Conservation (phyloP, 1,140 invertebrate genomes). For the Branchinecta lynchi region DNA sequence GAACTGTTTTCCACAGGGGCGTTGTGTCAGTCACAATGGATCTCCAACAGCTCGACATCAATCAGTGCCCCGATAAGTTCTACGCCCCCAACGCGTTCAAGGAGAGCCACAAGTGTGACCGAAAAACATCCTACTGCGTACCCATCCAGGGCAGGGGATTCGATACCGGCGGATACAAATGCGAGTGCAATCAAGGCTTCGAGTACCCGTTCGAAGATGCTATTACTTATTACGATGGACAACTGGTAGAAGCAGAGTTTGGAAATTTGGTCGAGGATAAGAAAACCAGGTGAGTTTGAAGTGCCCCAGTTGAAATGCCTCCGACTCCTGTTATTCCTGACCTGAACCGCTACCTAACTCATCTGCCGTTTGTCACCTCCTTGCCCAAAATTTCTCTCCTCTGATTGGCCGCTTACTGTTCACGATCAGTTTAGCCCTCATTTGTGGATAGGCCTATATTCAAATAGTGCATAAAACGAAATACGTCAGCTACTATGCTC, state of each 20-base stretch:
- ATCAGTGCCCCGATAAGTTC: conserved; percentile 81
- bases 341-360: no score
- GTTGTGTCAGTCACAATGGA: conserved; percentile 85
- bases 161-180: conserved; percentile 90
- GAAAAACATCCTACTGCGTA: conserved; percentile 78
- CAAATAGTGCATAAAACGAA: no score
- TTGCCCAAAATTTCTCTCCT: no score
- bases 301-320: no score
- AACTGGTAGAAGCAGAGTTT: conserved; percentile 88
- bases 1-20: conserved; percentile 48
- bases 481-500: no score
- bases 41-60: conserved; percentile 74
- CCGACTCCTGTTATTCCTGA: no score
- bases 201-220: conserved; percentile 92
- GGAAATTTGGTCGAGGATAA: conserved; percentile 61
- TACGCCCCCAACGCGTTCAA: conserved; percentile 86
- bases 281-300: conserved; percentile 43
- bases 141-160: conserved; percentile 80
- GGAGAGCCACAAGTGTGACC: conserved; percentile 85
- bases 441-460: no score
- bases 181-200: conserved; percentile 89
- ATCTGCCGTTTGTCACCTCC: no score
- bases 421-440: no score
- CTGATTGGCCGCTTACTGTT: no score
- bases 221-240: conserved; percentile 90